phyloP scores from a whole-genome alignment of 2,888 invertebrate genomes.

The Selenia dentaria region DNA sequence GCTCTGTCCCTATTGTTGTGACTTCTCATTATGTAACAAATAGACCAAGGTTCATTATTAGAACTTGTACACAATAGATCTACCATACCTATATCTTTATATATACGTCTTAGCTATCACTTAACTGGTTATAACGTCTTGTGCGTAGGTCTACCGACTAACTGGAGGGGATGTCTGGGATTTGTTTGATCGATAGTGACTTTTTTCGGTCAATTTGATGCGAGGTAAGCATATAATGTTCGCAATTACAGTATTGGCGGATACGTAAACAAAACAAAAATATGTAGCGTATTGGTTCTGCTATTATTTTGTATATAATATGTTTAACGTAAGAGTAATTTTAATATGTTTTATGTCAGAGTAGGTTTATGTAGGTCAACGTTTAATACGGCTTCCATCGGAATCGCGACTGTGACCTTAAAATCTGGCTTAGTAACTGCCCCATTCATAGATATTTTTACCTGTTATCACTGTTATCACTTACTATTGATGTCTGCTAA shows the following conservation, averaged over 20 bases:
- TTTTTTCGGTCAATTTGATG: slow-evolving; percentile 20
- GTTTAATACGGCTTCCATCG: too few species aligned
- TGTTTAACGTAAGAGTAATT: too few species aligned
- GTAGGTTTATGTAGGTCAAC: too few species aligned
- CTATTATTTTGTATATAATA: too few species aligned
- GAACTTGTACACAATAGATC: neutral
- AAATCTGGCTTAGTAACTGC: too few species aligned
- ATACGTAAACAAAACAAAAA: too few species aligned
- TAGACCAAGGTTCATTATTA: slow-evolving; percentile 22
- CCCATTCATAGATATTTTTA: too few species aligned
- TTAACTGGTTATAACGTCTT: slow-evolving; percentile 8
- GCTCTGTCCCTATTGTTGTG: slow-evolving; percentile 29
- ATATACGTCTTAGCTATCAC: slow-evolving; percentile 13
- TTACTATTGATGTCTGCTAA: neutral
- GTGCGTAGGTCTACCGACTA: slow-evolving; percentile 21
- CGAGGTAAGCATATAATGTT: too few species aligned
- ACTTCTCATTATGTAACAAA: slow-evolving; percentile 32
- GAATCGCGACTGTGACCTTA: too few species aligned
- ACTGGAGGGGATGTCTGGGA: slow-evolving; percentile 23
- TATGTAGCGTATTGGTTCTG: too few species aligned
- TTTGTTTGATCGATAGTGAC: slow-evolving; percentile 35
- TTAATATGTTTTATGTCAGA: too few species aligned
- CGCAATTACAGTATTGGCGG: neutral
- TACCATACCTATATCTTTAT: neutral
- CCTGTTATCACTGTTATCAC: slow-evolving; percentile 15